phyloP scores from a whole-genome alignment of 2,888 invertebrate species.

The Cynaeus angustus region DNA sequence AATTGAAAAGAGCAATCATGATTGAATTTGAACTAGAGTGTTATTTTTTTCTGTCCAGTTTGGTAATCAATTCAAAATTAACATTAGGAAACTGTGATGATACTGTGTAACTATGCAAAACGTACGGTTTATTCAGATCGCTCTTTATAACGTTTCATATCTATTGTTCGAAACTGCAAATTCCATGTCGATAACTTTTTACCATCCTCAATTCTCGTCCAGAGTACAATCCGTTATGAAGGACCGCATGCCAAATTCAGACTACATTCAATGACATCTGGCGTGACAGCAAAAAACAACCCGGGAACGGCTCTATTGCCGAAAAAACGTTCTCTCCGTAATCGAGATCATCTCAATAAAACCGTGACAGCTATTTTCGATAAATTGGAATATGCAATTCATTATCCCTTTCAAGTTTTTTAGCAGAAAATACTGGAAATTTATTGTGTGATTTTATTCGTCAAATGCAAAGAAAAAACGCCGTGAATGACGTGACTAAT shows the following conservation, averaged over 20 bases:
- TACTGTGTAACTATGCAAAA: no score
- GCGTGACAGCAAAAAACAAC: conserved; percentile 28
- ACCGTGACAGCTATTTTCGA: conserved; percentile 39
- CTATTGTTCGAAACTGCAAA: conserved; percentile 1
- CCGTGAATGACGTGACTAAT: conserved; percentile 47
- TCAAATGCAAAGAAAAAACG: conserved; percentile 25
- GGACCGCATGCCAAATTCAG: conserved; percentile 20
- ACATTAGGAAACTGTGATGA: no score
- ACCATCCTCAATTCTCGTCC: neutral
- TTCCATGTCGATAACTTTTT: conserved; percentile 9
- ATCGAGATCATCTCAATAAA: conserved; percentile 43
- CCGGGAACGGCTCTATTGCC: conserved; percentile 21
- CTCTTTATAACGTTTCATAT: neutral
- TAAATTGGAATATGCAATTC: conserved; percentile 34
- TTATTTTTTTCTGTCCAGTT: no score
- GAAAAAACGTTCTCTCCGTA: conserved; percentile 23
- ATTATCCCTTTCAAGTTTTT: conserved; percentile 42
- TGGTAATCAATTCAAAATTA: no score
- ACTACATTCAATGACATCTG: conserved; percentile 27
- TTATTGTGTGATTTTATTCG: conserved; percentile 21
- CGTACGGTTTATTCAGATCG: no score
- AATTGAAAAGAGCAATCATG: no score
- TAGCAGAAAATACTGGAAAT: conserved; percentile 35
- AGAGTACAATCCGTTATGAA: conserved; percentile 9
- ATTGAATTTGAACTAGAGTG: no score